Conservation (phyloP, 2,113 vertebrate genomes). For the Paramisgurnus dabryanus region DNA sequence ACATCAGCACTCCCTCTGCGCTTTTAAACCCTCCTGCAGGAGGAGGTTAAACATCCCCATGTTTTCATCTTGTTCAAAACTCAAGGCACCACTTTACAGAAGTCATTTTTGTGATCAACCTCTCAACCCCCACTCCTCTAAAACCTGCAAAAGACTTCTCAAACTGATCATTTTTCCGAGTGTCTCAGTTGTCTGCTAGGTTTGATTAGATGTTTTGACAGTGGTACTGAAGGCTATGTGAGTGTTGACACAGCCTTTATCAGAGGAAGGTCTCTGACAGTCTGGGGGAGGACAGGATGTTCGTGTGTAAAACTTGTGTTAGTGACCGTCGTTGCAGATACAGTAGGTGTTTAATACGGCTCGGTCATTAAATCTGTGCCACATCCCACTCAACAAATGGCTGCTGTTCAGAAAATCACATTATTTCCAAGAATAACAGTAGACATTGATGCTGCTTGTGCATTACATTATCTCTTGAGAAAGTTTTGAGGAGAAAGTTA, state of each 20-base stretch:
- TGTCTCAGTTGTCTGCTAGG: not conserved
- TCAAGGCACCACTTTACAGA: not conserved
- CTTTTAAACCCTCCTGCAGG: not conserved
- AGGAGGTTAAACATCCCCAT: not conserved
- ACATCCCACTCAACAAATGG: constrained; percentile 54
- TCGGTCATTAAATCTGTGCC: constrained; percentile 22
- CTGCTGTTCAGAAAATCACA: constrained; percentile 25
- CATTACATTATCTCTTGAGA: constrained; percentile 3
- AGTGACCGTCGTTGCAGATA: constrained; percentile 10
- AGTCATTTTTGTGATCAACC: not conserved
- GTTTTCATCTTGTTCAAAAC: not conserved
- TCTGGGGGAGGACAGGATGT: not conserved
- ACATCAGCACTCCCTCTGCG: not conserved
- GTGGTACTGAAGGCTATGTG: not conserved
- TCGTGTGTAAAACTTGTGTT: constrained; percentile 1
- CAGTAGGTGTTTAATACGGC: not conserved
- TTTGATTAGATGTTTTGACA: constrained; percentile 4
- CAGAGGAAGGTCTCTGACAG: not conserved
- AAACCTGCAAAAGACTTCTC: not conserved
- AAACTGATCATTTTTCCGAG: not conserved
- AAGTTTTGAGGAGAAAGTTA: constrained; percentile 6
- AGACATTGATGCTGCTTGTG: not conserved
- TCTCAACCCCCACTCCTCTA: not conserved
- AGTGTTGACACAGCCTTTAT: not conserved
- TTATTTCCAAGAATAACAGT: constrained; percentile 21